phyloP scores from a whole-genome alignment of 2,113 vertebrate species.

The Sphyrna mokarran region DNA sequence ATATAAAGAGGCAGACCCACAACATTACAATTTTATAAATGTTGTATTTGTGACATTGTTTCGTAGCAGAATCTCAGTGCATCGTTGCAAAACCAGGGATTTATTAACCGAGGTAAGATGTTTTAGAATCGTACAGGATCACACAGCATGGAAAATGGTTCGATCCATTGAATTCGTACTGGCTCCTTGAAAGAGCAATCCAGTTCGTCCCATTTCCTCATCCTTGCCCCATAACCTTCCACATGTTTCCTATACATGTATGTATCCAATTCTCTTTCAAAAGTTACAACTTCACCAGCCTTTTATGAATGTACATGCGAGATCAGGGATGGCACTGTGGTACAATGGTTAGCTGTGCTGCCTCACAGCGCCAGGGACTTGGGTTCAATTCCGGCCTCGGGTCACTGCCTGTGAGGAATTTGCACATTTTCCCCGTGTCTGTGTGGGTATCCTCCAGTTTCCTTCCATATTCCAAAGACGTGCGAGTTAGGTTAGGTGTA shows the following conservation, averaged over 20 bases:
- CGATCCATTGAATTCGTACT: not conserved
- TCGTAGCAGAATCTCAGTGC: not conserved
- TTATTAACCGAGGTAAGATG: not conserved
- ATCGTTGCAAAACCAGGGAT: not conserved
- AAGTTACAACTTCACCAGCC: not conserved
- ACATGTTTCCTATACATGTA: not conserved
- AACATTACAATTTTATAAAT: too few relatives aligned
- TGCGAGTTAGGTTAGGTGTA: too few relatives aligned
- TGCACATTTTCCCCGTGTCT: too few relatives aligned
- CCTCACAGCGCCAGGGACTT: too few relatives aligned
- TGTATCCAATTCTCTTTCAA: not conserved
- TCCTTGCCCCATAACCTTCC: not conserved
- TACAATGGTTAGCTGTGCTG: not conserved
- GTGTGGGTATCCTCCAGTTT: too few relatives aligned
- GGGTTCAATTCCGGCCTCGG: too few relatives aligned
- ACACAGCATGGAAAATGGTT: not conserved
- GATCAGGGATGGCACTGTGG: not conserved
- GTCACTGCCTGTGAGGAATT: too few relatives aligned
- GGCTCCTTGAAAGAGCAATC: not conserved
- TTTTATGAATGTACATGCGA: too few relatives aligned
- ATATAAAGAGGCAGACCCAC: too few relatives aligned
- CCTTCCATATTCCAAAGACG: too few relatives aligned
- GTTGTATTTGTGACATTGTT: not conserved
- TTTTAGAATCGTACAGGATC: not conserved
- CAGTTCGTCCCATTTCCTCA: not conserved